Evolutionary conservation across 2,113 vertebrate species (phyloP).

Genomic region (Phylloscopus whistleri): DNA sequence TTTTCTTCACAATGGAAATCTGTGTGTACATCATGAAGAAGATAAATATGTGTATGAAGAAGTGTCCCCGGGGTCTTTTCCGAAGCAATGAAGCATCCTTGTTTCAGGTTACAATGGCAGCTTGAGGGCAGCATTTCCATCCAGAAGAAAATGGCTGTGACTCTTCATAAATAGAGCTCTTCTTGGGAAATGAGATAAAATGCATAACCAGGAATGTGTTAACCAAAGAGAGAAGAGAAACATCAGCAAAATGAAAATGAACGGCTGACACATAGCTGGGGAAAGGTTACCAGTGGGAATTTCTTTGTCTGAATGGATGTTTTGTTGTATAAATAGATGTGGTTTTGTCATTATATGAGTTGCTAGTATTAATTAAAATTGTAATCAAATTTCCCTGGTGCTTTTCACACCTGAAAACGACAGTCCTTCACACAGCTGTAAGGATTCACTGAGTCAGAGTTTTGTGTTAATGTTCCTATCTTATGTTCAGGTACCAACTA

Average conservation of each 20-base stretch:
- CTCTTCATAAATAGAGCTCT: constrained; percentile 66
- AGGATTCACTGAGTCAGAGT: neutral
- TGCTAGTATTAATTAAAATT: constrained; percentile 17
- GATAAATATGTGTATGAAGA: constrained; percentile 65
- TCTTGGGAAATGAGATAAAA: constrained; percentile 60
- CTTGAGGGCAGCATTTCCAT: constrained; percentile 72
- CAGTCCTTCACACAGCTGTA: neutral
- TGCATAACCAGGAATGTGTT: constrained; percentile 38
- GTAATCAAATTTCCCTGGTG: neutral
- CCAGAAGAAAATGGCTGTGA: constrained; percentile 61
- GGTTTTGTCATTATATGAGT: neutral
- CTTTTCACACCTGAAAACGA: neutral
- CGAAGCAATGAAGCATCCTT: constrained; percentile 60
- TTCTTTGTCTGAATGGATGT: constrained; percentile 28
- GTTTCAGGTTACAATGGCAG: constrained; percentile 59
- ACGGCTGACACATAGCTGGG: neutral
- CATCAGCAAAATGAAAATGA: constrained; percentile 4
- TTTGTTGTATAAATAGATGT: constrained; percentile 17
- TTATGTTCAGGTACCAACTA: neutral
- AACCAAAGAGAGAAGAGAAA: constrained; percentile 38
- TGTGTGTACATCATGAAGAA: constrained; percentile 37
- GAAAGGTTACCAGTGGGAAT: neutral
- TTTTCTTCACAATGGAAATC: constrained; percentile 43
- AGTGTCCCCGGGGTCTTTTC: constrained; percentile 40
- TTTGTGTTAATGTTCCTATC: neutral